These are phyloP conservation scores for Turdus rufiventris DNA, from an alignment of 2,113 vertebrate genomes.

Conservation along the genomic window DNA sequence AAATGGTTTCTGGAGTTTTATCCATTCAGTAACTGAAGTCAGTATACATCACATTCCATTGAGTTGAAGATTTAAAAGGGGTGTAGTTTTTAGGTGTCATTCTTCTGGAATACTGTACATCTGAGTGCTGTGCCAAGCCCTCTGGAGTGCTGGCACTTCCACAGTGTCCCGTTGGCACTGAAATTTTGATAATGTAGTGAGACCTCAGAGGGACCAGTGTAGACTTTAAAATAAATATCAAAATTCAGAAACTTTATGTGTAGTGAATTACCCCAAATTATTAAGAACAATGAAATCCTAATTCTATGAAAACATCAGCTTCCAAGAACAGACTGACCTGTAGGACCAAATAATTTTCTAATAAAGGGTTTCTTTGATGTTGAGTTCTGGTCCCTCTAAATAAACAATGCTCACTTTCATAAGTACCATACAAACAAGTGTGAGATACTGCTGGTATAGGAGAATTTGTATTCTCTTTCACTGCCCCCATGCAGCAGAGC, in stretches of 20 bases:
- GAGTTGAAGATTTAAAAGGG: not conserved
- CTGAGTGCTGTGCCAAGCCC: not conserved
- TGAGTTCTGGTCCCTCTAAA: not conserved
- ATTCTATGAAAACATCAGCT: not conserved
- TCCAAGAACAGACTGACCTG: not conserved
- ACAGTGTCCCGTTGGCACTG: not conserved
- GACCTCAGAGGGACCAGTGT: not conserved
- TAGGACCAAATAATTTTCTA: not conserved
- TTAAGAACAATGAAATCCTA: not conserved
- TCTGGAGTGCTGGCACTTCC: not conserved
- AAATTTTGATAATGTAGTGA: not conserved
- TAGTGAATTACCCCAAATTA: not conserved
- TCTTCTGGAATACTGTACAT: not conserved
- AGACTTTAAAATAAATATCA: not conserved
- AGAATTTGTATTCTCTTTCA: constrained; percentile 26
- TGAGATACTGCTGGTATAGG: not conserved
- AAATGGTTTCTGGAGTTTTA: not conserved
- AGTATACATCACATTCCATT: not conserved
- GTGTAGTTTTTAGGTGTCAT: not conserved
- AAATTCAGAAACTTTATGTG: not conserved
- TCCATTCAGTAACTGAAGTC: not conserved
- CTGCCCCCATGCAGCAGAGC: not conserved
- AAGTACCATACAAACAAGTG: not conserved
- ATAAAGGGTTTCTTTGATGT: not conserved
- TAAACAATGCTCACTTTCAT: not conserved